Evolutionary conservation across 2,888 invertebrate species (phyloP).

Genomic region (Pristionchus exspectatus): DNA sequence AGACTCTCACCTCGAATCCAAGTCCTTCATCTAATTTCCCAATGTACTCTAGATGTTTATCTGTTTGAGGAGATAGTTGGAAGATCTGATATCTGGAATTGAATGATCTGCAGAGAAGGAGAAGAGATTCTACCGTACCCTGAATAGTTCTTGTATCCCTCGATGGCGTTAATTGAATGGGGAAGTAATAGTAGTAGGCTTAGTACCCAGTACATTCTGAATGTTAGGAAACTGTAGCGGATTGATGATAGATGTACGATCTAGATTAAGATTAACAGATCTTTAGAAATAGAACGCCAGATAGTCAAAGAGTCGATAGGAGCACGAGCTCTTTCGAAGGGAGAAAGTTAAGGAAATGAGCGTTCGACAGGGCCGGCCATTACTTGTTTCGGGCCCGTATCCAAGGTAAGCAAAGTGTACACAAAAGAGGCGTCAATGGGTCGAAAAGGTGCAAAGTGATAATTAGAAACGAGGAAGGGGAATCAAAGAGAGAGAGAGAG

Average conservation of each 20-base stretch:
- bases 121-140: background rate
- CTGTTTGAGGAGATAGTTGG: constrained; percentile 36
- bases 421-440: constrained; percentile 21
- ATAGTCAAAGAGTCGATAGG: background rate
- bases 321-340: background rate
- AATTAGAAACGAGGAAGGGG: constrained; percentile 26
- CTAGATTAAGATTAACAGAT: background rate
- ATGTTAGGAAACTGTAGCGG: background rate
- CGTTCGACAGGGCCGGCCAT: background rate
- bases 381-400: constrained; percentile 33
- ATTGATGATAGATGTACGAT: background rate
- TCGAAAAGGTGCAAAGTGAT: constrained; percentile 8
- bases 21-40: constrained; percentile 31
- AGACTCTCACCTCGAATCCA: constrained; percentile 38
- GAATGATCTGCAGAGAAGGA: background rate
- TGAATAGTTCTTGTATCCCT: constrained; percentile 47
- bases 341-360: background rate
- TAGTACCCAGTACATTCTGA: background rate
- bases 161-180: background rate
- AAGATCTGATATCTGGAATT: constrained; percentile 33
- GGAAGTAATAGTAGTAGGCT: constrained; percentile 1
- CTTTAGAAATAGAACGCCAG: background rate
- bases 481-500: background rate
- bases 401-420: constrained; percentile 48
- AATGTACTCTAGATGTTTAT: constrained; percentile 35